These are phyloP conservation scores for Pachycephus smyrnensis DNA, from an alignment of 2,888 invertebrate genomes.

Conservation along the genomic window DNA sequence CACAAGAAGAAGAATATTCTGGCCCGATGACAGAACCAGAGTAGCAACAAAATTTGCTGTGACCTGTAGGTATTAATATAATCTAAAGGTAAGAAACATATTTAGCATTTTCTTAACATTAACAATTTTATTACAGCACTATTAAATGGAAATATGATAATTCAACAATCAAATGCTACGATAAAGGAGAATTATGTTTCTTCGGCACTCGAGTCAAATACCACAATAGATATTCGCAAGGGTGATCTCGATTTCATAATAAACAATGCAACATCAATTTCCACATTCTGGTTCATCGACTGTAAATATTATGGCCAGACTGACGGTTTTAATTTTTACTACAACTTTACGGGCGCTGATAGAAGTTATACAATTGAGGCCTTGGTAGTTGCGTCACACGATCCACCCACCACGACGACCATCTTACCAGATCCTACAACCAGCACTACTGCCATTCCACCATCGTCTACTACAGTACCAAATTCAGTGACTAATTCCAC, in stretches of 20 bases:
- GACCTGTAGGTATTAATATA: slow-evolving; percentile 64
- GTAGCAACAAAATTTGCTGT: slow-evolving; percentile 43
- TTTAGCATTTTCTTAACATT: slow-evolving; percentile 16
- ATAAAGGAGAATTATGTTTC: slow-evolving; percentile 74
- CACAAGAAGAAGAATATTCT: slow-evolving; percentile 45
- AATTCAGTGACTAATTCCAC: slow-evolving; percentile 28
- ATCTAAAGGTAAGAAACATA: neutral
- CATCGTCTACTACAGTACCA: slow-evolving; percentile 36
- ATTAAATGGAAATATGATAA: slow-evolving; percentile 76
- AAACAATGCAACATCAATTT: slow-evolving; percentile 69
- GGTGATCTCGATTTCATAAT: slow-evolving; percentile 74
- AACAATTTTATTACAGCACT: slow-evolving; percentile 68
- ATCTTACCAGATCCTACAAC: slow-evolving; percentile 51
- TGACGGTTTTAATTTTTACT: slow-evolving; percentile 72
- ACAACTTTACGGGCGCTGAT: slow-evolving; percentile 75
- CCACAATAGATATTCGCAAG: slow-evolving; percentile 70
- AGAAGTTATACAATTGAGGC: slow-evolving; percentile 76
- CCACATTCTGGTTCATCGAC: slow-evolving; percentile 85
- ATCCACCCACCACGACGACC: slow-evolving; percentile 67
- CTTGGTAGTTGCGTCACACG: slow-evolving; percentile 78
- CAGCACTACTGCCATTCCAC: slow-evolving; percentile 50
- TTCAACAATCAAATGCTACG: slow-evolving; percentile 75
- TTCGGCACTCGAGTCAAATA: slow-evolving; percentile 66
- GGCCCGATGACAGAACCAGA: neutral
- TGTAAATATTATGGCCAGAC: slow-evolving; percentile 78